These are phyloP conservation scores for Catalaphyllia jardinei DNA, from an alignment of 64 coral and sea anemone species.

Conservation along the genomic window DNA sequence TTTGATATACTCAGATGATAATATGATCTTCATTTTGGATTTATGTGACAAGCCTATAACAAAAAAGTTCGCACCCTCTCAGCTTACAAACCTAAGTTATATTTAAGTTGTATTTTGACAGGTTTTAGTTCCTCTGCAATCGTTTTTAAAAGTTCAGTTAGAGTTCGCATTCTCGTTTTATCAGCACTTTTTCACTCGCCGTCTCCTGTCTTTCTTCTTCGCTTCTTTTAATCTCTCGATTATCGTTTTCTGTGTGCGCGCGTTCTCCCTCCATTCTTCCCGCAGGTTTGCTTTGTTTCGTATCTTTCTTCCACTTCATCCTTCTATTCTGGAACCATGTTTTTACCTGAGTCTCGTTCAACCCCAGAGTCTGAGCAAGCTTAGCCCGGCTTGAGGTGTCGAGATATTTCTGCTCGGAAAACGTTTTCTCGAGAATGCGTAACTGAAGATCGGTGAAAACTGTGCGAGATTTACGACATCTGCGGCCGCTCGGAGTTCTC, in stretches of 20 bases:
- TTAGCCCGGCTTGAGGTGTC: slow-evolving; percentile 74
- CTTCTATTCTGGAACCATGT: slow-evolving; percentile 74
- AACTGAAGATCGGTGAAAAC: slow-evolving; percentile 71
- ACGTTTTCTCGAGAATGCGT: slow-evolving; percentile 69
- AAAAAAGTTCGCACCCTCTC: no score
- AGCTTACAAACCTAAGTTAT: background rate
- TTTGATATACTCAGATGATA: no score
- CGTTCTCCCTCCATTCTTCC: slow-evolving; percentile 13
- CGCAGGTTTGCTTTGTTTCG: slow-evolving; percentile 32
- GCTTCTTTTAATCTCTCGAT: background rate
- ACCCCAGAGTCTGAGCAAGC: slow-evolving; percentile 64
- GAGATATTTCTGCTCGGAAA: slow-evolving; percentile 67
- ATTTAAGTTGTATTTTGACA: background rate
- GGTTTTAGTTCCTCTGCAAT: no score
- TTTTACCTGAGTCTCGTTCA: slow-evolving; percentile 74
- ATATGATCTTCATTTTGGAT: no score
- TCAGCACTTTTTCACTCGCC: background rate
- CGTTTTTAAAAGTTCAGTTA: background rate
- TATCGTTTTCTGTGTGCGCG: background rate
- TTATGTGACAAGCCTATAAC: no score
- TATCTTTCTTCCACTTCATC: slow-evolving; percentile 77
- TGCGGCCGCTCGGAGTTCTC: slow-evolving; percentile 56
- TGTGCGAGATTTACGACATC: slow-evolving; percentile 72
- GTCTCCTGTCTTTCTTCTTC: background rate
- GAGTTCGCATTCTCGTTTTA: background rate